Base-by-base conservation (phyloP, 2,888 invertebrate species). In the Sinopyrophorus schimmeli region DNA sequence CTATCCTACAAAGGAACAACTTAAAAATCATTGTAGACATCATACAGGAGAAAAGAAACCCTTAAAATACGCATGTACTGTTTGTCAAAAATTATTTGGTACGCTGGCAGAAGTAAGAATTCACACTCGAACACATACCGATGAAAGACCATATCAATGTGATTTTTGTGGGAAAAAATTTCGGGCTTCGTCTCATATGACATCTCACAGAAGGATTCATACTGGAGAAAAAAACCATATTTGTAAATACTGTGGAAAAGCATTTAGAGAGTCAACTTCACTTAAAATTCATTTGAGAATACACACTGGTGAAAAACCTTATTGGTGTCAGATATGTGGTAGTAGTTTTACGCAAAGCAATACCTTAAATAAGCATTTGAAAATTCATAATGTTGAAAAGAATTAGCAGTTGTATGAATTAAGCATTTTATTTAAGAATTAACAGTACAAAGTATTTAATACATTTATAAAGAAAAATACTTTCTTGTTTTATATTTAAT, bases 111-210 rank as follows among this genome's bases (percentile, higher is more conserved):
- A 64, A 21, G 37, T 63, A 17, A 49, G 57, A 31, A 59, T 62
- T 10, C 65, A 65, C 23, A 54, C 48, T 17, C 53, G 65, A 7
- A 62, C 43, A 5, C 65, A 65, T 28, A 65, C 65, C 3, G 59
- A 62, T 26, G 65, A 65, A 47, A 53, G 64, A 26, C 64, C 64
- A 0, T 65, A 64, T 47, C 59, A 64, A 49, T 65, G 65, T 16
- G 61, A 63, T 47, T 55, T 59, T 12, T 65, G 65, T 39, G 63
- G 59, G 3, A 65, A 65, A 42, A 62, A 62, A 21, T 66, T 65
- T 39, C 59, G 56, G 43, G 59, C 53, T 4, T 67, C 55, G 17
- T 79, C 79, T 0, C 62, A 64, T 34, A 60, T 65, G 61, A 64
- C 61, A 3, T 60, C 63, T 1, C 65, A 65, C 48, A 53, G 62